phyloP scores from a whole-genome alignment of 2,797 vertebrate species.

The Glossophaga mutica region DNA sequence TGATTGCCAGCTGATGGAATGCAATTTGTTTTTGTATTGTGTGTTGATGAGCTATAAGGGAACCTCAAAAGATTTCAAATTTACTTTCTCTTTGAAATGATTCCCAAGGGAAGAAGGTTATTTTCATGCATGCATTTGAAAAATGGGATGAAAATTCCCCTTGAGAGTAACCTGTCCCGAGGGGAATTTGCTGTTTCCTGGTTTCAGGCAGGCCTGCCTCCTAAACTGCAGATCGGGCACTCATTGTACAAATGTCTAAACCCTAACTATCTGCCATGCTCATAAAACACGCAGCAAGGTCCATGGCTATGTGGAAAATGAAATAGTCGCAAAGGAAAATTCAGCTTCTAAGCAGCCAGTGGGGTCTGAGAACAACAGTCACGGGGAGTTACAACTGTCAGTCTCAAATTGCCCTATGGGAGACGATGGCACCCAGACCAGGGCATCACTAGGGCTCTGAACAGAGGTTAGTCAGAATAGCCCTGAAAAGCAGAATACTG shows the following conservation, averaged over 20 bases:
- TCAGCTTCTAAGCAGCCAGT: not conserved
- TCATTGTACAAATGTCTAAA: not conserved
- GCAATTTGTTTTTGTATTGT: not conserved
- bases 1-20: not conserved
- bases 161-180: not conserved
- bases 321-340: not conserved
- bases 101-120: slow-evolving; percentile 1
- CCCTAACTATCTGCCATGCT: not conserved
- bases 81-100: slow-evolving; percentile 33
- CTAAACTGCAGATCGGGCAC: not conserved
- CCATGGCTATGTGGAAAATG: not conserved
- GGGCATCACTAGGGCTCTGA: not conserved
- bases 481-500: not conserved
- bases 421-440: not conserved
- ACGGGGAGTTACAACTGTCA: not conserved
- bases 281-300: not conserved
- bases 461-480: not conserved
- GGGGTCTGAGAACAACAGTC: not conserved
- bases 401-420: not conserved
- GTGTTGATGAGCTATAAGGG: not conserved
- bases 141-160: slow-evolving; percentile 2
- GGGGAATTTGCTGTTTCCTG: not conserved
- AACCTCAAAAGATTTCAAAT: slow-evolving; percentile 41
- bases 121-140: not conserved
- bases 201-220: not conserved